A percentile compares a stretch with the other conserved stretches of the same genome.
Evolutionary conservation across 2,888 invertebrate genomes (phyloP).

Genomic region (Teleogryllus oceanicus): DNA sequence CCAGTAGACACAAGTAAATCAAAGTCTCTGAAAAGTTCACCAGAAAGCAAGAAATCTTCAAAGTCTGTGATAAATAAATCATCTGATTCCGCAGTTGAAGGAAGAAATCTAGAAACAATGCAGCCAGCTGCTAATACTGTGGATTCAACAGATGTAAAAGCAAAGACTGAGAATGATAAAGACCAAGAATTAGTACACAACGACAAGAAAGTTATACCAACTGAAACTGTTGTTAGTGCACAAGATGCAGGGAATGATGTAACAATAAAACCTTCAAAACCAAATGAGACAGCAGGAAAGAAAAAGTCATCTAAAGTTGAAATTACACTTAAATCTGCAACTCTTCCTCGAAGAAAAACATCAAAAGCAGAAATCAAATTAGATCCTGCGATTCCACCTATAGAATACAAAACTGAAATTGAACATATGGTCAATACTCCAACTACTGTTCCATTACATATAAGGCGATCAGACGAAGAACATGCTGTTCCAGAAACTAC

Average conservation of each 20-base stretch:
- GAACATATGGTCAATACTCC: conserved; percentile 54
- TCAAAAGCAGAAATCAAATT: conserved; percentile 63
- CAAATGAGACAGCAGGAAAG: conserved; percentile 41
- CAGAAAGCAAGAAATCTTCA: neutral
- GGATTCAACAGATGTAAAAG: no score
- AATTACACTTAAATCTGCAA: conserved; percentile 64
- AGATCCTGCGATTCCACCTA: conserved; percentile 43
- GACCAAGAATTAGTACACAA: neutral
- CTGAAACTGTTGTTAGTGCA: neutral
- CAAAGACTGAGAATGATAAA: neutral
- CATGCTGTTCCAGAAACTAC: neutral
- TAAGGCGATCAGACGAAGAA: neutral
- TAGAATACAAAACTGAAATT: conserved; percentile 58
- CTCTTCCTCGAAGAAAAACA: conserved; percentile 62
- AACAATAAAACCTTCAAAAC: conserved; percentile 24
- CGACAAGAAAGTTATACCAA: neutral
- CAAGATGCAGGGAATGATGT: neutral
- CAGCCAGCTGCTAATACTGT: neutral
- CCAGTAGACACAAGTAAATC: neutral
- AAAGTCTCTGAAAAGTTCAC: neutral
- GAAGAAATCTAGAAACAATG: neutral
- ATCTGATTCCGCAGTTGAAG: neutral
- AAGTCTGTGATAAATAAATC: neutral
- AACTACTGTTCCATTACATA: conserved; percentile 39
- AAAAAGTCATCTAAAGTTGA: conserved; percentile 61